Evolutionary conservation across 92 coral and sea anemone species (phyloP).

Genomic region (Micromussa lordhowensis): DNA sequence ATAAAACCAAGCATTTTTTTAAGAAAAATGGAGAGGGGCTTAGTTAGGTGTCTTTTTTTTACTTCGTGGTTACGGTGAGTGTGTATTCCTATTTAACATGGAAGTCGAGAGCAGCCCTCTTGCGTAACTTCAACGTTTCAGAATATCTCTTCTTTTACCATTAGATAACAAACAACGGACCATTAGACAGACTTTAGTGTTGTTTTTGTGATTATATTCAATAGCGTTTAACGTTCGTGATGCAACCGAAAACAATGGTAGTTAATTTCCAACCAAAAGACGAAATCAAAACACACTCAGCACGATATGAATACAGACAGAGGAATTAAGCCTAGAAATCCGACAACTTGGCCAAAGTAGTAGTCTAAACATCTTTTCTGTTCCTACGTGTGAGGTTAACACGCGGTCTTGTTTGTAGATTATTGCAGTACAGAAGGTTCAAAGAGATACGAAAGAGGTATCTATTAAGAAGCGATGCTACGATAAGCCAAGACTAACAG

Average conservation of each 20-base stretch:
- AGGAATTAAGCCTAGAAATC: background rate
- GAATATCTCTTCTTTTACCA: background rate
- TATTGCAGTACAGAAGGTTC: background rate
- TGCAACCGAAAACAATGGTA: background rate
- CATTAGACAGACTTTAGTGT: background rate
- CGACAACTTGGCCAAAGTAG: background rate
- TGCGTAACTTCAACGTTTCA: background rate
- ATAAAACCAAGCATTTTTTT: background rate
- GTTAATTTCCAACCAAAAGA: background rate
- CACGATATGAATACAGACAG: background rate
- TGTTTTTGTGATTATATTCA: background rate
- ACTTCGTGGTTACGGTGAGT: too few species aligned
- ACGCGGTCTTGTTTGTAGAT: background rate
- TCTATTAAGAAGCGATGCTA: background rate
- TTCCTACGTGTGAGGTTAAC: slow-evolving; percentile 3
- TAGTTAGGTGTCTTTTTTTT: too few species aligned
- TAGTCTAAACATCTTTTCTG: background rate
- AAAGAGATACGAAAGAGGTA: background rate
- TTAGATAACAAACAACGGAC: background rate
- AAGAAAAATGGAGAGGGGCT: background rate
- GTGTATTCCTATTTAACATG: too few species aligned
- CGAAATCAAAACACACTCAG: background rate
- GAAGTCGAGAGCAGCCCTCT: background rate
- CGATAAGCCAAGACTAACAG: slow-evolving; percentile 1
- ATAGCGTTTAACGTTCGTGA: background rate